phyloP scores from a whole-genome alignment of 2,888 invertebrate species.

The Dicyrtoma fusca region DNA sequence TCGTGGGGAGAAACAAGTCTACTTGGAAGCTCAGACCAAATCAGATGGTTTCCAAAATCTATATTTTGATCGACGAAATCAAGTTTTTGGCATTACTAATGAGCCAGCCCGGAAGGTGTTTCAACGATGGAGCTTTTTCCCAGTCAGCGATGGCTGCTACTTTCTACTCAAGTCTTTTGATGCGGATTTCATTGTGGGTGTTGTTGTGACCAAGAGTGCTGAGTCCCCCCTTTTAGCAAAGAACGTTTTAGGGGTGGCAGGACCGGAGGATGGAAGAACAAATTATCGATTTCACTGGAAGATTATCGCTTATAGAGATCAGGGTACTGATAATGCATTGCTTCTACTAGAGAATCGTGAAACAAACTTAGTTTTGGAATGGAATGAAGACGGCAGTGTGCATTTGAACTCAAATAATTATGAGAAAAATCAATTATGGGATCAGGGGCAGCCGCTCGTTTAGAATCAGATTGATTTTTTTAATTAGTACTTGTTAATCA shows the following conservation, averaged over 20 bases:
- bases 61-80: constrained; percentile 25
- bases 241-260: background rate
- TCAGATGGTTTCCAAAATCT: constrained; percentile 17
- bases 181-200: constrained; percentile 18
- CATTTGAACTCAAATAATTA: background rate
- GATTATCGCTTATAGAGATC: background rate
- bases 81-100: constrained; percentile 8
- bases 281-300: constrained; percentile 34
- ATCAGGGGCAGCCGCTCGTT: constrained; percentile 57
- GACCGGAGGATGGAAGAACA: constrained; percentile 10
- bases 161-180: constrained; percentile 6
- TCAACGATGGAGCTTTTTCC: constrained; percentile 23
- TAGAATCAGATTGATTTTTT: background rate
- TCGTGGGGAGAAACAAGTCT: background rate
- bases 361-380: constrained; percentile 26
- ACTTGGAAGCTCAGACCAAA: constrained; percentile 14
- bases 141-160: constrained; percentile 25
- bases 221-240: background rate
- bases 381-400: constrained; percentile 19
- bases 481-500: background rate
- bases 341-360: constrained; percentile 32
- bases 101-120: background rate
- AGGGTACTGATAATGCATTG: background rate
- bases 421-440: constrained; percentile 25
- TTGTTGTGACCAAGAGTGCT: background rate